Conservation (phyloP, 2,113 vertebrate species). For the Arenaria interpres region DNA sequence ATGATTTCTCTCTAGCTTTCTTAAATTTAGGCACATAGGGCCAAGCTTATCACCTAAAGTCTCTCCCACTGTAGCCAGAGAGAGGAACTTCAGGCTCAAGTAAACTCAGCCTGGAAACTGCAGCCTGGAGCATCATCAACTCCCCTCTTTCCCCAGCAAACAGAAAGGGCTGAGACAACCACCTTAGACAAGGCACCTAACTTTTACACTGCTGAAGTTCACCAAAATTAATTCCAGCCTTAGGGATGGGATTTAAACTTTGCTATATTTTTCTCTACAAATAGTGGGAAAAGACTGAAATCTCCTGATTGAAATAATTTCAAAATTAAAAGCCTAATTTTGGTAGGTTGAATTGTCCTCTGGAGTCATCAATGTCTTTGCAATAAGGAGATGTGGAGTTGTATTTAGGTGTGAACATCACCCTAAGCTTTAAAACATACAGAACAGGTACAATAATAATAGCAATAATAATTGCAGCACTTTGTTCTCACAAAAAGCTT, state of each 20-base stretch:
- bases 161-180: neutral
- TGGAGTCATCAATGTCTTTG: neutral
- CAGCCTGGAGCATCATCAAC: neutral
- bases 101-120: neutral
- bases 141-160: neutral
- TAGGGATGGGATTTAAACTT: neutral
- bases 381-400: accelerated
- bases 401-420: neutral
- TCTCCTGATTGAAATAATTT: neutral
- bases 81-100: neutral
- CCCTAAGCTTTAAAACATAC: neutral
- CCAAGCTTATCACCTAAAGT: neutral
- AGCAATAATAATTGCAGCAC: neutral
- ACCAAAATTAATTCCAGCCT: neutral
- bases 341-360: neutral
- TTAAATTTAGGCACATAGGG: neutral
- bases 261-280: accelerated
- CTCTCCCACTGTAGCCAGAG: neutral
- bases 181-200: neutral
- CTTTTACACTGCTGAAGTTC: neutral
- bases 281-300: neutral
- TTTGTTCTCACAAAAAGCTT: neutral
- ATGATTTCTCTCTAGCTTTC: neutral
- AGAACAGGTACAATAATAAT: neutral
- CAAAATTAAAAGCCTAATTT: neutral